A percentile compares a stretch with the other conserved stretches of the same genome.
Conservation (phyloP, 2,113 vertebrate species). For the Tricholaema leucomelas region DNA sequence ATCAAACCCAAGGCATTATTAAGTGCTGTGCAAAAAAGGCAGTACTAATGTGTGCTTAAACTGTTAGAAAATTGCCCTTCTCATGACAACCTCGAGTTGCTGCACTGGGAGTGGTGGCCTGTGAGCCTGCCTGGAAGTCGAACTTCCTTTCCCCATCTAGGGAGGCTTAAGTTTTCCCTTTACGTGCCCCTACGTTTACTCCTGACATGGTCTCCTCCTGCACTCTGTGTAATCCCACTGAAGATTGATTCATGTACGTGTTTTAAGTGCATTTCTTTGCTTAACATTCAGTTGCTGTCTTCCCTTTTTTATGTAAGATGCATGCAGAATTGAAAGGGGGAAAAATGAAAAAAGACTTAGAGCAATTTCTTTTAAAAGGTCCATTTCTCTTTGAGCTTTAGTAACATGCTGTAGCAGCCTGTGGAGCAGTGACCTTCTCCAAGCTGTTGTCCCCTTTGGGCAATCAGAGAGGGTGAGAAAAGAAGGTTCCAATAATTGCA, state of each 20-base stretch:
- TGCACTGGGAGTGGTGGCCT: neutral
- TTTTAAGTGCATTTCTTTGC: neutral
- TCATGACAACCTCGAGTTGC: neutral
- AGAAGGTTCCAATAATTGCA: neutral
- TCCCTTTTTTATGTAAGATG: neutral
- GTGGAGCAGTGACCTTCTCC: neutral
- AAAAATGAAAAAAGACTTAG: neutral
- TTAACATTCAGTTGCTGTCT: neutral
- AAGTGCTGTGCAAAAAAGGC: neutral
- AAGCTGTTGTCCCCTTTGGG: neutral
- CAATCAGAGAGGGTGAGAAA: neutral
- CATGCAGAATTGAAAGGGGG: neutral
- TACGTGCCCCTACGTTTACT: neutral
- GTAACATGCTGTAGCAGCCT: neutral
- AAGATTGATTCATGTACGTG: fast-evolving
- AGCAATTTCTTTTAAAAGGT: neutral
- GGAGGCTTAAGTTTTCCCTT: neutral
- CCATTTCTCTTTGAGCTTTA: neutral
- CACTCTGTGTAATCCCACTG: neutral
- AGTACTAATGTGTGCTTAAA: neutral
- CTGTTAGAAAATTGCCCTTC: neutral
- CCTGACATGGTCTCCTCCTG: neutral
- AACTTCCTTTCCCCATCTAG: neutral
- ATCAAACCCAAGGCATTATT: neutral
- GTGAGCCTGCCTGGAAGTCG: neutral